These are phyloP conservation scores for Gallinago undulata DNA, from an alignment of 2,113 vertebrate genomes.

Conservation along the genomic window DNA sequence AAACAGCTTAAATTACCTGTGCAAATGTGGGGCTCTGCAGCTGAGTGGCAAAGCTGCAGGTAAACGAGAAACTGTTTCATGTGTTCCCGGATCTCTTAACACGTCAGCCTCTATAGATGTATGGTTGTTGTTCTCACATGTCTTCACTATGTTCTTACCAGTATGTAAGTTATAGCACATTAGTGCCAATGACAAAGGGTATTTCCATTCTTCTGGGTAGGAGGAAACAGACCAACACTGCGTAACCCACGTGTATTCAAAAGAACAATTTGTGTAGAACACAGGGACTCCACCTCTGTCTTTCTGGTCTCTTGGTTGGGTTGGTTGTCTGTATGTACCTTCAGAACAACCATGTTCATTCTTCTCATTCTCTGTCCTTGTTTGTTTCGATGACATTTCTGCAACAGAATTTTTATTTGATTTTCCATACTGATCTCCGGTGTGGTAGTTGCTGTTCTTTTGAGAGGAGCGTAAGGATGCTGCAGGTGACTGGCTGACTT, in stretches of 20 bases:
- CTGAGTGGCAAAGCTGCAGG: slow-evolving; percentile 80
- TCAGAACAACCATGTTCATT: neutral
- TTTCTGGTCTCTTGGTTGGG: neutral
- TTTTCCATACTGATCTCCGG: neutral
- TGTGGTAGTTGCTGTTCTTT: slow-evolving; percentile 2
- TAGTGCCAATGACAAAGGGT: slow-evolving; percentile 83
- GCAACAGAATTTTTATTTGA: neutral
- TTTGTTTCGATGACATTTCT: neutral
- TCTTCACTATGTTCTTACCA: neutral
- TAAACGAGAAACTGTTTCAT: slow-evolving; percentile 58
- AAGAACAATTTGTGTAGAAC: neutral
- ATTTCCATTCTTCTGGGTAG: slow-evolving; percentile 78
- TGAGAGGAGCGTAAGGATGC: neutral
- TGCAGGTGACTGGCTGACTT: slow-evolving; percentile 73
- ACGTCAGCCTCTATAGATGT: neutral
- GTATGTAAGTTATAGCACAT: neutral
- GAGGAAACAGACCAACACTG: slow-evolving; percentile 79
- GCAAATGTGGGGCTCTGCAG: slow-evolving; percentile 84
- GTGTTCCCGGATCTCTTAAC: neutral
- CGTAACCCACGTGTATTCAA: slow-evolving; percentile 74
- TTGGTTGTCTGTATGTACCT: neutral
- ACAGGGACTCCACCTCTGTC: neutral
- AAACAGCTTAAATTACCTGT: slow-evolving; percentile 78
- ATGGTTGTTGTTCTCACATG: neutral
- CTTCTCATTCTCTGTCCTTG: neutral